A percentile compares a stretch with the other conserved stretches of the same genome.
Conservation (phyloP, 2,113 vertebrate genomes). For the Protobothrops mucrosquamatus region DNA sequence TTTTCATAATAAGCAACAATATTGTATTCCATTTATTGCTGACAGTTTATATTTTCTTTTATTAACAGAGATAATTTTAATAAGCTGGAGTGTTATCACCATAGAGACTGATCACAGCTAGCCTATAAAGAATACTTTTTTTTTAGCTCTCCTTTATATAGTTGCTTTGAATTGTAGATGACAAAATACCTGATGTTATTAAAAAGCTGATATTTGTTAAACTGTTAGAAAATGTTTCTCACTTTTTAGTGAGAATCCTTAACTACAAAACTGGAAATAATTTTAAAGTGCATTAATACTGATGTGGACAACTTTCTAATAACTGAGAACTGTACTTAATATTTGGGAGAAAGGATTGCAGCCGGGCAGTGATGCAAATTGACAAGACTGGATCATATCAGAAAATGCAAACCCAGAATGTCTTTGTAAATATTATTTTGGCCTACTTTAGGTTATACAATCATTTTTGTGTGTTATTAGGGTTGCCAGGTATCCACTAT, state of each 20-base stretch:
- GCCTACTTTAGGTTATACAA: background rate
- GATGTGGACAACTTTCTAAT: background rate
- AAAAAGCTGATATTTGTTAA: background rate
- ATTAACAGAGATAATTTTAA: constrained; percentile 35
- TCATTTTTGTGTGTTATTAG: background rate
- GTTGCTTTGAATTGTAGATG: constrained; percentile 1
- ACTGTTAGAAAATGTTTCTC: background rate
- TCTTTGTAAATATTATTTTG: background rate
- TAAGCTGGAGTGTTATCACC: background rate
- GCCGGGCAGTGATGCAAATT: background rate
- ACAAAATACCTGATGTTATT: background rate
- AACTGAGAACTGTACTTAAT: background rate
- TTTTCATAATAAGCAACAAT: constrained; percentile 23
- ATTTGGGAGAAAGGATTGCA: background rate
- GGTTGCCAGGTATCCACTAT: no score
- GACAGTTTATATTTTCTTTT: constrained; percentile 39
- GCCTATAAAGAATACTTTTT: constrained; percentile 9
- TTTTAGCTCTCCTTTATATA: constrained; percentile 7
- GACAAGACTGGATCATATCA: background rate
- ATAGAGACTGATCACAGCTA: constrained; percentile 13
- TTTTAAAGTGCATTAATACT: background rate
- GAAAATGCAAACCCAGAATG: background rate
- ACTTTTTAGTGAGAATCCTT: background rate
- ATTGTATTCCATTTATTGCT: constrained; percentile 44
- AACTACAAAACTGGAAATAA: background rate